phyloP scores from a whole-genome alignment of 2,888 invertebrate genomes.

The Drosophila niveifrons region DNA sequence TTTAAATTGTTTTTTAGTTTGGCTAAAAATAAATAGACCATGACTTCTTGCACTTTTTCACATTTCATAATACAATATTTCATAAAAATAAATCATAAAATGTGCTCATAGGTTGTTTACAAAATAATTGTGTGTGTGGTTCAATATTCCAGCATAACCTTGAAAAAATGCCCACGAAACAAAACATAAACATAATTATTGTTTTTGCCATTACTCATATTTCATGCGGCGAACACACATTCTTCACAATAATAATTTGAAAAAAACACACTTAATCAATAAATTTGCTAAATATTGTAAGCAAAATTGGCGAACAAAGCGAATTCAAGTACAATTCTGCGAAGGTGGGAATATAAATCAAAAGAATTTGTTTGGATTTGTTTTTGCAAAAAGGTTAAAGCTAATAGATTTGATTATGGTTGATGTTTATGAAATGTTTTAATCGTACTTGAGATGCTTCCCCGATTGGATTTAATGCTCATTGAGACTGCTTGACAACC shows the following conservation, averaged over 20 bases:
- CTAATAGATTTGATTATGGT: background rate
- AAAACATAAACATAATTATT: slow-evolving; percentile 5
- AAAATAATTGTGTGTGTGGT: slow-evolving; percentile 29
- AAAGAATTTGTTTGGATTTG: slow-evolving; percentile 9
- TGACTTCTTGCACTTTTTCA: background rate
- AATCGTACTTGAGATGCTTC: slow-evolving; percentile 1
- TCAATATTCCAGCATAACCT: slow-evolving; percentile 36
- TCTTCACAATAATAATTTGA: background rate
- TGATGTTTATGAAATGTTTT: background rate
- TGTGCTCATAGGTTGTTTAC: slow-evolving; percentile 37
- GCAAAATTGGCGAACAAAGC: background rate
- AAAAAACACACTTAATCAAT: background rate
- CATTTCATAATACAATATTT: slow-evolving; percentile 6
- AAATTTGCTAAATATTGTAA: background rate
- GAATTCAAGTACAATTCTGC: slow-evolving; percentile 3
- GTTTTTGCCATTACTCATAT: background rate
- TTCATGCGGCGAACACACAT: background rate
- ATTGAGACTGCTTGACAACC: slow-evolving; percentile 26
- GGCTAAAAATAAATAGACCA: slow-evolving; percentile 1
- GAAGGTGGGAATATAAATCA: background rate
- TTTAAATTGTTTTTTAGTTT: background rate
- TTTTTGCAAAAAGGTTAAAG: background rate
- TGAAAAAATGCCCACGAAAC: slow-evolving; percentile 13
- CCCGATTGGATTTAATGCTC: background rate
- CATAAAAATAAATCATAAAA: slow-evolving; percentile 19